phyloP scores from a whole-genome alignment of 2,113 vertebrate species.

The Mormyrus lacerda region DNA sequence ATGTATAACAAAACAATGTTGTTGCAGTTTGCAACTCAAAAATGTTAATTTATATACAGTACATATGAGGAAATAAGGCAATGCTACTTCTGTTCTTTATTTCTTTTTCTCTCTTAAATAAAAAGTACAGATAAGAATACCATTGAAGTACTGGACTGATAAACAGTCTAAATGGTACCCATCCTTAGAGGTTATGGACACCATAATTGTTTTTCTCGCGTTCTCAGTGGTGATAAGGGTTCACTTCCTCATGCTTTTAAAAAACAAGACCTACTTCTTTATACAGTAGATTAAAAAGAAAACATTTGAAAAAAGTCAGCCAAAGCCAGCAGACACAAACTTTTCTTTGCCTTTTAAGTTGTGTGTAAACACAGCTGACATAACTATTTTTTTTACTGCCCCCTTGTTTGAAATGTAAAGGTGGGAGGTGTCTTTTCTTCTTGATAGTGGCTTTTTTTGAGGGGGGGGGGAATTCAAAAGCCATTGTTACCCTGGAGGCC shows the following conservation, averaged over 20 bases:
- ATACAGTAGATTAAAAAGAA: not conserved
- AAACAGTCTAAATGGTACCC: not conserved
- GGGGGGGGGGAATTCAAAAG: not conserved
- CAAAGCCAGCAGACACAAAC: not conserved
- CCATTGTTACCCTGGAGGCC: slow-evolving; percentile 23
- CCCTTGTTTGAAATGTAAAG: not conserved
- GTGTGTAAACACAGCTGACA: not conserved
- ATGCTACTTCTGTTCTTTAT: not conserved
- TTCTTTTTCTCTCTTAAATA: not conserved
- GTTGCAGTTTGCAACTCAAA: not conserved
- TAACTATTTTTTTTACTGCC: not conserved
- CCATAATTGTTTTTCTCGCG: not conserved
- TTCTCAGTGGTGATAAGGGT: not conserved
- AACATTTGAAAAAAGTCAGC: not conserved
- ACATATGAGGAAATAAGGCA: not conserved
- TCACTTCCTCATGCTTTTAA: not conserved
- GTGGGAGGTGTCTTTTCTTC: not conserved
- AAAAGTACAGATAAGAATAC: not conserved
- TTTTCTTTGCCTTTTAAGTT: slow-evolving; percentile 1
- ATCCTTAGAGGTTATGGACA: not conserved
- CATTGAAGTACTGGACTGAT: not conserved
- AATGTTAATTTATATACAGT: not conserved
- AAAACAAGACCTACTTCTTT: not conserved
- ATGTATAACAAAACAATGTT: not conserved
- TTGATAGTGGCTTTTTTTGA: not conserved